Conservation (phyloP, 1,140 invertebrate genomes). For the Microplitis mediator region DNA sequence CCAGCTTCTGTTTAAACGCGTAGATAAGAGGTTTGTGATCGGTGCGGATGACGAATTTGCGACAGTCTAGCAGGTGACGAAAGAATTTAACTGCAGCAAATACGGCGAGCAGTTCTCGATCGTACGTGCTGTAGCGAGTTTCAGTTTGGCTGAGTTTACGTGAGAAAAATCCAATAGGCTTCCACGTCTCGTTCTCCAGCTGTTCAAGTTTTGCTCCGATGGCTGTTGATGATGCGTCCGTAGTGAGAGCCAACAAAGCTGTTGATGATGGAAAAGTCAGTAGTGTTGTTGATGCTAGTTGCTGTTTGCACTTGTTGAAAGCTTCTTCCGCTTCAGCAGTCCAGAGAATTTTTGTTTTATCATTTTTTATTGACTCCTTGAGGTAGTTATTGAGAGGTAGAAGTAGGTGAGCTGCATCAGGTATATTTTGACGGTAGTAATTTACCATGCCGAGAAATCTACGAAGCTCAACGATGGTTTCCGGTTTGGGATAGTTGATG, state of each 20-base stretch:
- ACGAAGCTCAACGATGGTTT: slow-evolving; percentile 38
- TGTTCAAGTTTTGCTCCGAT: slow-evolving; percentile 33
- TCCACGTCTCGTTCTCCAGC: slow-evolving; percentile 9
- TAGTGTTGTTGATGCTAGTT: neutral
- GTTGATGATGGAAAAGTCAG: neutral
- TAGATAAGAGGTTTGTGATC: slow-evolving; percentile 39
- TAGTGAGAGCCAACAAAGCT: slow-evolving; percentile 4
- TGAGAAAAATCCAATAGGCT: slow-evolving; percentile 43
- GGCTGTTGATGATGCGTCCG: slow-evolving; percentile 4
- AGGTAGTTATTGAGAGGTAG: slow-evolving; percentile 30
- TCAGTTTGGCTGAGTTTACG: slow-evolving; percentile 31
- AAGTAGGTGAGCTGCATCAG: slow-evolving; percentile 33
- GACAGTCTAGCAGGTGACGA: slow-evolving; percentile 26
- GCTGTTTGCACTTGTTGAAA: neutral
- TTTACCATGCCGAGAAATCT: slow-evolving; percentile 55
- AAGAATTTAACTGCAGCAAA: slow-evolving; percentile 23
- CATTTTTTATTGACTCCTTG: slow-evolving; percentile 15
- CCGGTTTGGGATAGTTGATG: slow-evolving; percentile 40
- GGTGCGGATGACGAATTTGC: slow-evolving; percentile 4
- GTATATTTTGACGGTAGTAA: slow-evolving; percentile 46
- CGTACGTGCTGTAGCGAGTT: slow-evolving; percentile 31
- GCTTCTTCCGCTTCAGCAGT: slow-evolving; percentile 30
- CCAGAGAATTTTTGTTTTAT: slow-evolving; percentile 41
- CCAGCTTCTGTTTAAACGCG: slow-evolving; percentile 26
- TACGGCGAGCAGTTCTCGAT: slow-evolving; percentile 44